Conservation (phyloP, 2,888 invertebrate species). For the Lithophane leautieri region DNA sequence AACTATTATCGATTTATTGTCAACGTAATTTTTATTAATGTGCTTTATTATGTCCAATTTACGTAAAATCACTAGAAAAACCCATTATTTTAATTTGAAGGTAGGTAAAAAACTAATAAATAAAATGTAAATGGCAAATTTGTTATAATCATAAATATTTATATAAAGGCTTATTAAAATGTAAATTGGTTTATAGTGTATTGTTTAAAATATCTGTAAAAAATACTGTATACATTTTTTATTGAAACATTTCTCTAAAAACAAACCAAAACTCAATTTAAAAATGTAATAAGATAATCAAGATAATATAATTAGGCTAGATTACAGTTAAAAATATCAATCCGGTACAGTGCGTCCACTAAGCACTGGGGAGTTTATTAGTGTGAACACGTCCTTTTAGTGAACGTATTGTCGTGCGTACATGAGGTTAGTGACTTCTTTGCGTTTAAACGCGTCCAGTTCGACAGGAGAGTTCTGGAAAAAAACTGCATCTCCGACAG, state of each 20-base stretch:
- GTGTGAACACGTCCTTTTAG: conserved; percentile 19
- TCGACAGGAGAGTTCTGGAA: conserved; percentile 15
- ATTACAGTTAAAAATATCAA: neutral
- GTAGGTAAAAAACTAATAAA: too few species aligned
- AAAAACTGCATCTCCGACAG: conserved; percentile 36
- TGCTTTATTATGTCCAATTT: neutral
- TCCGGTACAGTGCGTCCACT: too few species aligned
- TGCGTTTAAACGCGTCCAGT: conserved; percentile 21
- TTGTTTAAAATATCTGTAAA: neutral
- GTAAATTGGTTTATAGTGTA: neutral
- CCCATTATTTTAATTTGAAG: too few species aligned
- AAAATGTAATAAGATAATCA: neutral
- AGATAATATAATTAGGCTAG: neutral
- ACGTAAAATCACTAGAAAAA: neutral
- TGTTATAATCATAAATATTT: neutral
- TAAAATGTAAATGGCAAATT: neutral
- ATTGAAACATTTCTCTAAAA: neutral
- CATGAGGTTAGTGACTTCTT: conserved; percentile 45
- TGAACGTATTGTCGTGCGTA: neutral
- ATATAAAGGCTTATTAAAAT: neutral
- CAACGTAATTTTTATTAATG: neutral
- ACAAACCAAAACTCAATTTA: neutral
- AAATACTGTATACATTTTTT: neutral
- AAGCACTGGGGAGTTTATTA: neutral
- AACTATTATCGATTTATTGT: neutral